A percentile compares a stretch with the other conserved stretches of the same genome.
phyloP scores from a whole-genome alignment of 2,888 invertebrate species.

The Diaperis boleti region DNA sequence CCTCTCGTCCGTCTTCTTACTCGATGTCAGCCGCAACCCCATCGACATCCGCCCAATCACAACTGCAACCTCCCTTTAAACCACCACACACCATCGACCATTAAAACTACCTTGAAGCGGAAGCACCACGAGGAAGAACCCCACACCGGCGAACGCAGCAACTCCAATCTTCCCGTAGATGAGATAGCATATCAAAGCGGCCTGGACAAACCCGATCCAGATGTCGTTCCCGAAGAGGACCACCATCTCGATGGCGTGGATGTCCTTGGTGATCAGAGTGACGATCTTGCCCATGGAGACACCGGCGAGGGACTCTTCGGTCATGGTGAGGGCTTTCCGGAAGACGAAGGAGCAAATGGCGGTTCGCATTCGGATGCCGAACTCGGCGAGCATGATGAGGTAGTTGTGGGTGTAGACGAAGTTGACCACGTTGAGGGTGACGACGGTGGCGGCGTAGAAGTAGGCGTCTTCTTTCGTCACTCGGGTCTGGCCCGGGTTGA shows the following conservation, averaged over 20 bases:
- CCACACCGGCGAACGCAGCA: slow-evolving; percentile 69
- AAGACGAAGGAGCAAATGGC: slow-evolving; percentile 80
- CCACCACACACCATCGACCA: too few relatives aligned
- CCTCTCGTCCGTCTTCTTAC: slow-evolving; percentile 58
- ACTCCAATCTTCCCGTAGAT: slow-evolving; percentile 74
- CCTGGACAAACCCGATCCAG: slow-evolving; percentile 90
- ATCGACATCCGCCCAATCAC: slow-evolving; percentile 63
- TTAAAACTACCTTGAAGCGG: slow-evolving; percentile 67
- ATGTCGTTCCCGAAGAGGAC: slow-evolving; percentile 89
- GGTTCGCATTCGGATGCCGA: slow-evolving; percentile 78
- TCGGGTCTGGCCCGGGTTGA: slow-evolving; percentile 49
- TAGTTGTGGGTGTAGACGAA: slow-evolving; percentile 79
- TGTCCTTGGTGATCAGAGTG: slow-evolving; percentile 93
- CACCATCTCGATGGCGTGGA: slow-evolving; percentile 88
- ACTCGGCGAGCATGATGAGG: slow-evolving; percentile 70
- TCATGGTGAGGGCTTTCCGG: slow-evolving; percentile 69
- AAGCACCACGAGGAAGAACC: slow-evolving; percentile 65
- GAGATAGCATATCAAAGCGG: slow-evolving; percentile 82
- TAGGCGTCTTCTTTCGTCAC: slow-evolving; percentile 71
- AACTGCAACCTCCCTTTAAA: slow-evolving; percentile 67
- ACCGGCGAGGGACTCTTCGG: slow-evolving; percentile 72
- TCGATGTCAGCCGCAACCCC: slow-evolving; percentile 47
- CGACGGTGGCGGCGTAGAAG: slow-evolving; percentile 76
- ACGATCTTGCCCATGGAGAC: slow-evolving; percentile 81
- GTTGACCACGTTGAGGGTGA: slow-evolving; percentile 69